Percentiles rank a stretch among this genome's conserved stretches.
These are phyloP conservation scores for Scrobipalpa atriplicella DNA, from an alignment of 2,888 invertebrate species.

Conservation along the genomic window DNA sequence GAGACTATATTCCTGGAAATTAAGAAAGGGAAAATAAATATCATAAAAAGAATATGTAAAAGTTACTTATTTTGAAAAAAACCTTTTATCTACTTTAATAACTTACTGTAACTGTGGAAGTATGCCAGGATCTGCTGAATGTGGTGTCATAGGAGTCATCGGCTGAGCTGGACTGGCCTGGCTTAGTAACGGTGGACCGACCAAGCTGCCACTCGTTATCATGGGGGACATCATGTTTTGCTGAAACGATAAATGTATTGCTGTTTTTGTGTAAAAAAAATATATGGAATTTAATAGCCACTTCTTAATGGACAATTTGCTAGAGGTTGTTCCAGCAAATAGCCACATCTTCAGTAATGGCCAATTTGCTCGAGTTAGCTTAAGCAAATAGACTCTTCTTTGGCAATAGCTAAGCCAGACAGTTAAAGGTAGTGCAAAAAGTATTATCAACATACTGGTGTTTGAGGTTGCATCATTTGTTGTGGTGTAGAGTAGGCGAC, in stretches of 20 bases:
- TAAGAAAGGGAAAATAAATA: neutral
- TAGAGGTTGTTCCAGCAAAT: no score
- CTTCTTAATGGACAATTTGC: no score
- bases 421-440: conserved; percentile 27
- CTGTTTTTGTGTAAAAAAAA: neutral
- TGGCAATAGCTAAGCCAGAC: neutral
- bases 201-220: conserved; percentile 83
- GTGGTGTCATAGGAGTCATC: conserved; percentile 95
- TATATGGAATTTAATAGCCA: no score
- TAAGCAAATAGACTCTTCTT: no score
- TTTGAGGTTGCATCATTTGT: conserved; percentile 94
- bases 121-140: conserved; percentile 96
- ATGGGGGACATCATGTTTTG: conserved; percentile 94
- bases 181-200: conserved; percentile 84
- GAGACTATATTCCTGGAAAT: conserved; percentile 96
- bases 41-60: neutral
- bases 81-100: no score
- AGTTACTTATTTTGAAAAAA: neutral
- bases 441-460: conserved; percentile 85
- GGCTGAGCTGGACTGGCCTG: conserved; percentile 88
- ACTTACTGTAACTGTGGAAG: conserved; percentile 95
- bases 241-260: conserved; percentile 61
- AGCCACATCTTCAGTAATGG: no score
- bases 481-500: conserved; percentile 91
- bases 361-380: no score